Evolutionary conservation across 2,113 vertebrate genomes (phyloP), one percentile per base, ranked within the genome.

Genomic region (Callocephalon fimbriatum): DNA sequence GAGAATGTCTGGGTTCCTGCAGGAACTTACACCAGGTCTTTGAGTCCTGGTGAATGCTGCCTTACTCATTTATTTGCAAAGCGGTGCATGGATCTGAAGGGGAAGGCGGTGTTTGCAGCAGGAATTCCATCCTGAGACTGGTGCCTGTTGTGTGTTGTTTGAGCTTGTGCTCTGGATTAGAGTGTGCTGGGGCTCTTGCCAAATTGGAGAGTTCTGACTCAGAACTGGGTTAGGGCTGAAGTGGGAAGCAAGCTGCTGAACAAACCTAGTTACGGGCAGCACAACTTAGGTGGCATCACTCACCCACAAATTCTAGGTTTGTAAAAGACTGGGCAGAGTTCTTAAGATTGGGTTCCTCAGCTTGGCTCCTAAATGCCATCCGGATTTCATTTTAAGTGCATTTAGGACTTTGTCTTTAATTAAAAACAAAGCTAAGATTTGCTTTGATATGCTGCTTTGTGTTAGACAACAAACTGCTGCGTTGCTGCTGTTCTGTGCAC

Each of bases 131-230:
- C 47, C 40, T 19, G 50, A 73, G 29, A 48, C 29, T 12, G 12
- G 22, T 38, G 40, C 0, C 0, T 56, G 65, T 53, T 0, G 0
- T 29, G 6, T 4, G 15, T 9, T 61, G 65, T 88, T 67, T 66
- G 51, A 81, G 51, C 37, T 61, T 58, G 59, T 89, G 54, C 40
- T 70, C 31, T 81, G 68, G 31, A 25, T 53, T 76, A 48, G 32
- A 61, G n/a, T 1, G 0, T 1, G 7, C 59, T 29, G 45, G 45
- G 40, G 38, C 35, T 90, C 26, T 42, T 83, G 58, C 35, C 20
- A 51, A 26, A 80, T 0, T 27, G 29, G 29, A 26, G 29, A 56
- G 25, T 27, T 25, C n/a, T n/a, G 83, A 70, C 35, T 71, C 61
- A 66, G 56, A 58, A 9, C 4, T 4, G 58, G 10, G 10, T 21